phyloP scores from a whole-genome alignment of 2,888 invertebrate genomes.

The Deroplatys truncata region DNA sequence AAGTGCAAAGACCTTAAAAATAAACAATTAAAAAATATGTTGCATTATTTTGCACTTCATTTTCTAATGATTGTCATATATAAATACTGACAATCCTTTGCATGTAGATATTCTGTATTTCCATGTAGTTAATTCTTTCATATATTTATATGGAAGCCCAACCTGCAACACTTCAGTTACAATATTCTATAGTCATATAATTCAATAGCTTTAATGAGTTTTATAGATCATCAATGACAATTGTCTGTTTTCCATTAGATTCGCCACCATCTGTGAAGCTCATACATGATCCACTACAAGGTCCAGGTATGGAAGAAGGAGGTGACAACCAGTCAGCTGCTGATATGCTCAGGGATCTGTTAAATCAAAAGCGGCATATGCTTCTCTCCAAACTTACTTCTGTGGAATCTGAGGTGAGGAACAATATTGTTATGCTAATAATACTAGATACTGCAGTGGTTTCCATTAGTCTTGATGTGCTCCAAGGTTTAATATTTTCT shows the following conservation, averaged over 20 bases:
- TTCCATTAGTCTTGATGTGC: background rate
- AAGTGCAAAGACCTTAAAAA: no score
- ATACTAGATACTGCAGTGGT: background rate
- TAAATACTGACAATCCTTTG: no score
- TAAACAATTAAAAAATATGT: no score
- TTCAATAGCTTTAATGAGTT: no score
- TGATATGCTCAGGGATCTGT: constrained; percentile 90
- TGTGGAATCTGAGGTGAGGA: constrained; percentile 83
- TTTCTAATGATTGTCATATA: no score
- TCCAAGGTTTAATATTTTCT: no score
- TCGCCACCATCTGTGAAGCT: constrained; percentile 25
- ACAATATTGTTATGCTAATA: background rate
- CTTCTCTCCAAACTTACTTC: constrained; percentile 82
- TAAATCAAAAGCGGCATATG: constrained; percentile 86
- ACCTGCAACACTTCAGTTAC: no score
- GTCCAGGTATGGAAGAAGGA: constrained; percentile 30
- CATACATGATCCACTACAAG: constrained; percentile 22
- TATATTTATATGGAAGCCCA: no score
- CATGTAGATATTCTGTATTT: no score
- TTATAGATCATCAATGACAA: background rate
- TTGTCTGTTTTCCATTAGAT: constrained; percentile 32
- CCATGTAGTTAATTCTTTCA: no score
- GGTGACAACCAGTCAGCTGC: constrained; percentile 70
- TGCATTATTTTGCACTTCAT: no score
- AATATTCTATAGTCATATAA: no score